Evolutionary conservation across 2,888 invertebrate genomes (phyloP).

Genomic region (Erebia epiphron): DNA sequence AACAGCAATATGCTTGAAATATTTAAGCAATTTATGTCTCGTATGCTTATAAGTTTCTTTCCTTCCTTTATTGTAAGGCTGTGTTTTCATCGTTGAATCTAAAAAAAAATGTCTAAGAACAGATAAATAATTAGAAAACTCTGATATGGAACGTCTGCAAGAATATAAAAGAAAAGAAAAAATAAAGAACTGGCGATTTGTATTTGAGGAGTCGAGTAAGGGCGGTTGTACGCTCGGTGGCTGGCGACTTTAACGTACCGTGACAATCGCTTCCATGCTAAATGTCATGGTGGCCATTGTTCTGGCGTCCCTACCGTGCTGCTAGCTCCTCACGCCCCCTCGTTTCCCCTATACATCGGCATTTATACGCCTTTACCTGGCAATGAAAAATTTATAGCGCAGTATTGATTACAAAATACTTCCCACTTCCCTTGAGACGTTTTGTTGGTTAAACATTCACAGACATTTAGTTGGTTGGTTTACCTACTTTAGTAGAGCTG

Average conservation of each 20-base stretch:
- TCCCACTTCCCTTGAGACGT: conserved; percentile 23
- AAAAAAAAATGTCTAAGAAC: conserved; percentile 28
- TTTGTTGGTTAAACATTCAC: background rate
- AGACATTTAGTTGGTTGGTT: too few relatives aligned
- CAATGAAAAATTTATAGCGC: conserved; percentile 68
- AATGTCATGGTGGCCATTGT: conserved; percentile 82
- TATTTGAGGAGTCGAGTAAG: conserved; percentile 65
- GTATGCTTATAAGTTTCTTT: conserved; percentile 29
- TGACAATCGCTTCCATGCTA: conserved; percentile 81
- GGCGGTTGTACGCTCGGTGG: conserved; percentile 70
- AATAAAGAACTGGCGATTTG: conserved; percentile 54
- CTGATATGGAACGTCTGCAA: conserved; percentile 47
- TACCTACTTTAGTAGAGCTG: too few relatives aligned
- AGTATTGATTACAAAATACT: conserved; percentile 55
- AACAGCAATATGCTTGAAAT: conserved; percentile 19
- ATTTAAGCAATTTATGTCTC: conserved; percentile 59
- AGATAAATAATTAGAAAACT: conserved; percentile 47
- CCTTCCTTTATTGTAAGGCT: conserved; percentile 12
- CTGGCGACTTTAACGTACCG: conserved; percentile 74
- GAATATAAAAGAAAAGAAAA: conserved; percentile 47
- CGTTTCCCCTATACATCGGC: conserved; percentile 66
- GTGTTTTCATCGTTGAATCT: conserved; percentile 7
- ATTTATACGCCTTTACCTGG: conserved; percentile 71
- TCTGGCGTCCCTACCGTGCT: conserved; percentile 54
- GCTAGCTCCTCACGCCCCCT: conserved; percentile 52